Conservation (phyloP, 2,113 vertebrate species). For the Chauna torquata region DNA sequence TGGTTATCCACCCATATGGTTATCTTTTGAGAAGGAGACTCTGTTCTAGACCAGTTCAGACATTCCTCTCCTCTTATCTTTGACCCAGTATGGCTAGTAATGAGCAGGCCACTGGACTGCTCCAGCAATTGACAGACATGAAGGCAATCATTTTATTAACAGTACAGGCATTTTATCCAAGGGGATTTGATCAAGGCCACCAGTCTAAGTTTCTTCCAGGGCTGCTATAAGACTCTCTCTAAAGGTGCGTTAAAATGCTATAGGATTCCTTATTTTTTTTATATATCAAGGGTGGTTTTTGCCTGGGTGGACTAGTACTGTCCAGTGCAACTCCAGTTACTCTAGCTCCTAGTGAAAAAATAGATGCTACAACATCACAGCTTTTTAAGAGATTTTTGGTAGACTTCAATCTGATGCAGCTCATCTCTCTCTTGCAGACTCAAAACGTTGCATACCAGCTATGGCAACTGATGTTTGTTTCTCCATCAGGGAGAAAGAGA, state of each 20-base stretch:
- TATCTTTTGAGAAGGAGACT: background rate
- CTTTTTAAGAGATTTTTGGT: background rate
- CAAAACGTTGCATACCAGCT: conserved; percentile 58
- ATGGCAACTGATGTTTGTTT: conserved; percentile 67
- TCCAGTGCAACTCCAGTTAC: background rate
- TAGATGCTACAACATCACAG: background rate
- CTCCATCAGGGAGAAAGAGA: conserved; percentile 60
- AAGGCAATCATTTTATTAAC: background rate
- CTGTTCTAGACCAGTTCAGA: background rate
- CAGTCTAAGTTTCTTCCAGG: background rate
- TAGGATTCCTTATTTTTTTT: background rate
- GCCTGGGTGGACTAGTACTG: background rate
- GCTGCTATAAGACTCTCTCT: background rate
- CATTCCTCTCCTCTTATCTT: background rate
- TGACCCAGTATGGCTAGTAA: background rate
- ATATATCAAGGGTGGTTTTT: background rate
- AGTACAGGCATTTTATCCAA: background rate
- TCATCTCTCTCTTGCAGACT: conserved; percentile 46
- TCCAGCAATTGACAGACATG: background rate
- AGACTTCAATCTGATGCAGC: background rate
- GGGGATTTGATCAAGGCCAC: background rate
- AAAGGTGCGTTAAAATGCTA: background rate
- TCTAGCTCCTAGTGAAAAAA: background rate
- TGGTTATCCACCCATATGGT: background rate
- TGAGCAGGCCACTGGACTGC: background rate